Base-by-base conservation (phyloP, 2,888 invertebrate species). In the Agrotis puta region DNA sequence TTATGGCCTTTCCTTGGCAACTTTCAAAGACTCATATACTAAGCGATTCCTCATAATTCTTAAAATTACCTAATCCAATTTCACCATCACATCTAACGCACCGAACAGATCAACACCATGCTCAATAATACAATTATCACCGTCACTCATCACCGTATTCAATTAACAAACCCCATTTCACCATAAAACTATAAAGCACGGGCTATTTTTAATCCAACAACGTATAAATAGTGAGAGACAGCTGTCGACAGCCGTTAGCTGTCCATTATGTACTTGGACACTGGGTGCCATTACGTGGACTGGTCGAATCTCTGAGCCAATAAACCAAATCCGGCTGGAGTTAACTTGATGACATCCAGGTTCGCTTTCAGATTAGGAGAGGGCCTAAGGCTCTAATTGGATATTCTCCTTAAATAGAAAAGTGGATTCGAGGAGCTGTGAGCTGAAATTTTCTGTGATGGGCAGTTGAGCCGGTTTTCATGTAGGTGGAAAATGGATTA, bases 321-420 rank as follows among this genome's bases (percentile, higher is more conserved):
- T 79, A 78, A 82, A 64, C 67, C 74, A 79, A 79, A 79, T 64
- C 74, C 64, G 51, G 18, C 39, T 61, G 24, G 20, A 54, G 53
- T 63, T 64, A 64, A 65, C 45, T 45, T 78, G 62, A 81, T 62
- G 58, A n/a, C 16, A 78, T 27, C 66, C 66, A 78, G 64, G 74
- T 73, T 82, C 66, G 74, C 74, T 82, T 67, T 82, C 39, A 71
- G 64, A 78, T 66, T 54, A 66, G 45, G 47, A 43, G 24, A 24
- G 47, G 16, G 18, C 2, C 53, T 77, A 81, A 81, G 47, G 16
- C 18, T 1, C 53, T 77, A 81, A 81, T 70, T 65, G 39, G 61
- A 82, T 82, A 57, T 48, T 51, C 51, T 61, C 50, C 48, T 61
- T 59, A 80, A 75, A 54, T 58, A 59, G 27, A 33, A 62, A 45